Base-by-base conservation (phyloP, 1,140 invertebrate genomes). In the Eciton burchellii region DNA sequence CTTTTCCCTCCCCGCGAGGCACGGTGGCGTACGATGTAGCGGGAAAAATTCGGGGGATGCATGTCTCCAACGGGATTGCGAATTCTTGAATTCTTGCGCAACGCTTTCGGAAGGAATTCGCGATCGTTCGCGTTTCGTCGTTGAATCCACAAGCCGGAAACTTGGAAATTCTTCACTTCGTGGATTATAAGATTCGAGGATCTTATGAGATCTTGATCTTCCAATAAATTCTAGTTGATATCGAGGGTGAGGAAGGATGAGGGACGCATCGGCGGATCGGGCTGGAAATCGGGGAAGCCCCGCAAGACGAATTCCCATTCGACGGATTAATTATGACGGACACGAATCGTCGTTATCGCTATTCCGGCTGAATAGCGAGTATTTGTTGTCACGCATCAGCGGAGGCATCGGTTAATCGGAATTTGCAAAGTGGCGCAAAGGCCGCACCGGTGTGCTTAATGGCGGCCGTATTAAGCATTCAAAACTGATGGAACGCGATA, bases 371-470 rank as follows among this genome's bases (percentile, higher is more conserved):
- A 68, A 68, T 77, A 68, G 74, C 35, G 35, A 77, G 16, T 77
- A 47, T 77, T 77, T 77, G 74, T 66, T 77, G 68, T 77, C 68
- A 68, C 68, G 74, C 62, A 68, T 68, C 62, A 47, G 21, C 35
- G 62, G 29, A 65, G 19, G 47, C 62, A 68, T 77, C 62, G 62
- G 62, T 77, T 77, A 77, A 77, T 68, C 74, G 47, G 68, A 77
- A 77, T 77, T 77, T 77, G 12, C 47, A 68, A n/a, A n/a, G 49
- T 21, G 62, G 21, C 47, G 62, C 74, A 77, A 77, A 77, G 63
- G 74, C 62, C 49, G 62, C 74, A 77, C 56, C 62, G 62, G 26
- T 66, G 54, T 77, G 74, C 62, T 77, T 77, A 77, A 77, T 77
- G 49, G 49, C 49, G 49, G 74, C 62, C 74, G 54, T 68, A 77